Evolutionary conservation across 2,113 vertebrate species (phyloP).

Genomic region (Eonycteris spelaea): DNA sequence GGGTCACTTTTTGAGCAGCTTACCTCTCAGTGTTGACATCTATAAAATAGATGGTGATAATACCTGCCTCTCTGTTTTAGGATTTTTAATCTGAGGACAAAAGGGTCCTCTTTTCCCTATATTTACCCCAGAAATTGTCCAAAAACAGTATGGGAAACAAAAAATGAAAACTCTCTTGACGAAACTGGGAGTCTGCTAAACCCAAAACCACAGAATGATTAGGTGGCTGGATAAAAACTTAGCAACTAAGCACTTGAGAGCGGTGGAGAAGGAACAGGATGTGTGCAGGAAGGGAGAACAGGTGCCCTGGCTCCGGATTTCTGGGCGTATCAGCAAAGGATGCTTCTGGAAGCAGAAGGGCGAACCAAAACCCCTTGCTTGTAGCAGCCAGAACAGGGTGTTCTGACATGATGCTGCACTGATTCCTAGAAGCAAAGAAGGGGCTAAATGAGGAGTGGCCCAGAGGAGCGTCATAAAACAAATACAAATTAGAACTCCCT

Average conservation of each 20-base stretch:
- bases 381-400: background rate
- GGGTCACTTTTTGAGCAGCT: background rate
- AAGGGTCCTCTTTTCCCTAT: background rate
- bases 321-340: background rate
- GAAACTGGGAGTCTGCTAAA: background rate
- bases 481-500: background rate
- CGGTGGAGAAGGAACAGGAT: background rate
- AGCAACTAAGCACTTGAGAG: background rate
- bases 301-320: background rate
- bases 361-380: background rate
- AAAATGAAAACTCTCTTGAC: background rate
- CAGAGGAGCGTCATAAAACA: background rate
- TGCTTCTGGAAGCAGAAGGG: background rate
- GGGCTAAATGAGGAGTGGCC: background rate
- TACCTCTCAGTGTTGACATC: background rate
- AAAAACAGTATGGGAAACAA: background rate
- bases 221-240: background rate
- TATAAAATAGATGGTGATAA: background rate
- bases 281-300: background rate
- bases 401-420: background rate
- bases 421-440: background rate
- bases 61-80: background rate
- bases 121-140: background rate
- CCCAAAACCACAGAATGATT: background rate
- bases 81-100: background rate